Base-by-base conservation (phyloP, 2,888 invertebrate species). In the Ophion ellenae region DNA sequence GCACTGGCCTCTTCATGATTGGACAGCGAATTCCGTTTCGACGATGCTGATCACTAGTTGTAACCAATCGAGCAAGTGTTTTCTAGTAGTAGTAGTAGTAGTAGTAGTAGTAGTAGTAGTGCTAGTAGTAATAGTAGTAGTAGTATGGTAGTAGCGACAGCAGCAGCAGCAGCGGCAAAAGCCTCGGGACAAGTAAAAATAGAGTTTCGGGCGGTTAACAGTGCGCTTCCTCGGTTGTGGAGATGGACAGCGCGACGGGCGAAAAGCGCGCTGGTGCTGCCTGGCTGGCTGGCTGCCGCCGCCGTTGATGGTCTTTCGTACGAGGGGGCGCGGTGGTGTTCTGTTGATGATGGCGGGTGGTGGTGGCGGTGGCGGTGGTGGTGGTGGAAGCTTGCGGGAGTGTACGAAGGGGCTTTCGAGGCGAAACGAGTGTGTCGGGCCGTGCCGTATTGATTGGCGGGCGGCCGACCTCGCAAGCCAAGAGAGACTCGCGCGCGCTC, bases 241-340 rank as follows among this genome's bases (percentile, higher is more conserved):
- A 73, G 74, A 73, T 63, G 84, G 80, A 81, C 85, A 85, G 83
- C 81, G 71, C 83, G 79, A 83, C 82, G 83, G 75, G 78, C 85
- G 83, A 85, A 80, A 83, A 83, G 83, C 85, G 86, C 87, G 86
- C 83, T 83, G 89, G 87, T 90, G 87, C 88, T 87, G 84, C 93
- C 92, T 70, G 28, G 87, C 88, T 87, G 83, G 93, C 92, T 67
- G 94, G 90, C 93, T 75, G 66, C 78, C 69, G 83, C 40, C 82
- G 74, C 74, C 79, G 94, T 64, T 69, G 84, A 79, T 79, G 75
- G 70, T 71, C 85, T 85, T 82, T 85, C 81, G 85, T 73, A 79
- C 82, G 82, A 76, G 85, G 85, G 82, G 85, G 85, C 85, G 85
- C 85, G 74, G 81, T 82, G 82, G 81, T 75, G 69, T 85, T 75